Evolutionary conservation across 2,113 vertebrate species (phyloP), one percentile per base, ranked within the genome.

Genomic region (Copsychus sechellarum): DNA sequence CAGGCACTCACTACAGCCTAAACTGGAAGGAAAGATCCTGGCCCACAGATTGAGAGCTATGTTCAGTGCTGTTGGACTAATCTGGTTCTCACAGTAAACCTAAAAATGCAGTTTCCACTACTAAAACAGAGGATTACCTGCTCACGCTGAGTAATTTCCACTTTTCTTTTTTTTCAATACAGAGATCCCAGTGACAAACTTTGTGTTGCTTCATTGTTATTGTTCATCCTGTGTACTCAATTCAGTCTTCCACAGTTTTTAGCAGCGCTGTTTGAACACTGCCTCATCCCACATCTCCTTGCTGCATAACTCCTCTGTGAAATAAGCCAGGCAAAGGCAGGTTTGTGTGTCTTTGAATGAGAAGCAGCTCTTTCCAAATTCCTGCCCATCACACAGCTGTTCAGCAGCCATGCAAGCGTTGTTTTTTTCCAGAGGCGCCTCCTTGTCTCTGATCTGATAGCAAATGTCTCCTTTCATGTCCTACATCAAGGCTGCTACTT

Each of bases 401-500:
- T 92, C 18, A 0, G 78, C 45, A 62, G 65, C 88, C 56, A 90
- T 90, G 77, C 71, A 50, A 70, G 42, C 19, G 65, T 29, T 79
- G 26, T 65, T 65, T 53, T 50, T 65, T 58, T 34, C 47, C 28
- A 60, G 72, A 74, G 76, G 51, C 4, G 3, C 65, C 86, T 90
- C 69, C 90, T 88, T 0, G 4, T 92, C 92, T 94, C 92, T 96
- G 94, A 97, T 97, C 56, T 94, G 93, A 86, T 92, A 90, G 80
- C 88, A 81, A 94, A 90, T 24, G 45, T 88, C 62, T 97, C 81
- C 92, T 91, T 95, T 96, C 62, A 93, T 93, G 84, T 95, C 28
- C 74, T 88, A 88, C 91, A 93, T 96, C 92, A 96, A 96, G 94
- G 93, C 82, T 90, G 90, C 43, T 58, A 51, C 88, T 70, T 83